phyloP scores from a whole-genome alignment of 1,140 invertebrate genomes.

The Chironomus tepperi region DNA sequence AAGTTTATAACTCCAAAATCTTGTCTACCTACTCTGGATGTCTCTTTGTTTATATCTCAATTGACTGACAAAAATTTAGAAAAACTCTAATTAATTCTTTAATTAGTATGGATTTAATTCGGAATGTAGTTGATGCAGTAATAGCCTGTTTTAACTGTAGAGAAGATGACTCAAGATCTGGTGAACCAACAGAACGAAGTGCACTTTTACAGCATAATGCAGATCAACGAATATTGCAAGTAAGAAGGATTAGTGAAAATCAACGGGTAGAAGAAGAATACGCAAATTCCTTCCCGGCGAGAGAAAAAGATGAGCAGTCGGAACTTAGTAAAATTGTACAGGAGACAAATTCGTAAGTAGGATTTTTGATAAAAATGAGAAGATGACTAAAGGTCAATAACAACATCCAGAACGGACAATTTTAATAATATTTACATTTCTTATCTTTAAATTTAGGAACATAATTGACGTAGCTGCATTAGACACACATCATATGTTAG shows the following conservation, averaged over 20 bases:
- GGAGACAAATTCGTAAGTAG: conserved; percentile 77
- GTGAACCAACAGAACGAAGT: conserved; percentile 52
- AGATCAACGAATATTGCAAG: neutral
- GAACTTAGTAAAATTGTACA: conserved; percentile 77
- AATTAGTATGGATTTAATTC: neutral
- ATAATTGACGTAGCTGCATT: conserved; percentile 75
- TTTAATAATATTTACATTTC: conserved; percentile 26
- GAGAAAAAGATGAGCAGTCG: conserved; percentile 71
- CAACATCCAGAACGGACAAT: conserved; percentile 15
- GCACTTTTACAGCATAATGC: conserved; percentile 40
- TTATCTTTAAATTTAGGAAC: conserved; percentile 47
- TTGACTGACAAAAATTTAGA: neutral
- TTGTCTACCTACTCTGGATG: no score
- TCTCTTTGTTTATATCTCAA: neutral
- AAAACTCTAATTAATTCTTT: neutral
- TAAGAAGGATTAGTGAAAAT: conserved; percentile 53
- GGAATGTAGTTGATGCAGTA: neutral
- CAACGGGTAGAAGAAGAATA: conserved; percentile 50
- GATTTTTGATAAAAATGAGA: no score
- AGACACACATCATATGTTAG: conserved; percentile 62
- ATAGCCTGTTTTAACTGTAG: neutral
- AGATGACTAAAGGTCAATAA: conserved; percentile 22
- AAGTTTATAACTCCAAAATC: no score
- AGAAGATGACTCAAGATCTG: neutral
- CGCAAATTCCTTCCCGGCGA: conserved; percentile 56